Evolutionary conservation across 2,888 invertebrate genomes (phyloP).

Genomic region (Alviniconcha strummeri): DNA sequence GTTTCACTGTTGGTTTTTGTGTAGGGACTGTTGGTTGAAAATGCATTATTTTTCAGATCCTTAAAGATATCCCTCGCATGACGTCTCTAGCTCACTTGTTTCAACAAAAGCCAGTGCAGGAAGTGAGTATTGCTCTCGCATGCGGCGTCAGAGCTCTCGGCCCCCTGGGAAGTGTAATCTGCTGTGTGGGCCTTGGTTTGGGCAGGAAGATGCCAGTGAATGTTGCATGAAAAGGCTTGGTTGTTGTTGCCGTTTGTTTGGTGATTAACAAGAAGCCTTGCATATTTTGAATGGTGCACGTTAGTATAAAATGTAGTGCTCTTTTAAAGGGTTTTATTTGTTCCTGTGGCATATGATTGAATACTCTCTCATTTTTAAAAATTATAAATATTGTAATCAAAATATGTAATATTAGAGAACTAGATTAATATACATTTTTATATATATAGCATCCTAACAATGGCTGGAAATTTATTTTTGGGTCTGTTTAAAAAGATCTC

Average conservation of each 20-base stretch:
- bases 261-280: too few species aligned
- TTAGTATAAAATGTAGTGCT: too few species aligned
- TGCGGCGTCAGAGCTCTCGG: background rate
- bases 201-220: too few species aligned
- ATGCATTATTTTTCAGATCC: conserved; percentile 61
- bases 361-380: background rate
- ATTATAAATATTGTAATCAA: background rate
- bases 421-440: background rate
- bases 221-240: too few species aligned
- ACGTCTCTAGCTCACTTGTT: conserved; percentile 66
- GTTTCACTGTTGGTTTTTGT: conserved; percentile 9
- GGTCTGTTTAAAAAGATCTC: too few species aligned
- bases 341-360: too few species aligned
- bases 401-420: background rate
- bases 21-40: conserved; percentile 30
- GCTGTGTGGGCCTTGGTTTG: too few species aligned
- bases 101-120: conserved; percentile 64
- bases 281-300: too few species aligned
- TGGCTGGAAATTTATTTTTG: too few species aligned
- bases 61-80: conserved; percentile 70
- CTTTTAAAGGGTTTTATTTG: too few species aligned
- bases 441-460: background rate
- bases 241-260: too few species aligned
- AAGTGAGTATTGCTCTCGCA: conserved; percentile 59
- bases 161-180: too few species aligned